Evolutionary conservation across 2,888 invertebrate species (phyloP).

Genomic region (Omphaloscelis lunosa): DNA sequence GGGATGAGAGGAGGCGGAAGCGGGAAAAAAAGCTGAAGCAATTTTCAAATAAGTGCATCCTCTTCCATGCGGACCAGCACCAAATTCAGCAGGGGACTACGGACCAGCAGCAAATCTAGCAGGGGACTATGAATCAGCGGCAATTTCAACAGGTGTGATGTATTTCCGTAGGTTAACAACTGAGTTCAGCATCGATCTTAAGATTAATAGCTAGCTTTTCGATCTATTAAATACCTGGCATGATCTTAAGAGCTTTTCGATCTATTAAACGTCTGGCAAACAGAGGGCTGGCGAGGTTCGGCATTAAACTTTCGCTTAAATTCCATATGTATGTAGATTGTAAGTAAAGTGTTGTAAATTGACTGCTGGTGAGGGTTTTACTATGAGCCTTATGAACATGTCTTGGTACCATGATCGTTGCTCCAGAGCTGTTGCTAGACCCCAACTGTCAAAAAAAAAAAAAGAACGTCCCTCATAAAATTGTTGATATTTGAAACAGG

Average conservation of each 20-base stretch:
- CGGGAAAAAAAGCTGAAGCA: neutral
- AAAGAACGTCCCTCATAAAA: neutral
- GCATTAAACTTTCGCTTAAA: neutral
- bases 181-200: neutral
- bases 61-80: neutral
- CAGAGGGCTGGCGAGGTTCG: neutral
- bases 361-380: neutral
- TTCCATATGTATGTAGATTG: neutral
- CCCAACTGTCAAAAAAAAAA: neutral
- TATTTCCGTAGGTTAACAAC: neutral
- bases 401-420: neutral
- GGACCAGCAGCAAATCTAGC: neutral
- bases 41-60: neutral
- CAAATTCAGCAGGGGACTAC: neutral
- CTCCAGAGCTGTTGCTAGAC: neutral
- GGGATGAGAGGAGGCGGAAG: constrained; percentile 71
- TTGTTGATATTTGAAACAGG: no score
- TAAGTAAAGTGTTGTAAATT: neutral
- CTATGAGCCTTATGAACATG: neutral
- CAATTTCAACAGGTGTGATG: neutral
- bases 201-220: neutral
- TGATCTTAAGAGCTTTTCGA: neutral
- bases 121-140: no score
- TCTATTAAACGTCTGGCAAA: no score
- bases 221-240: neutral